Percentiles rank a stretch among this genome's conserved stretches.
These are phyloP conservation scores for Lophochroa leadbeateri DNA, from an alignment of 2,113 vertebrate genomes.

Conservation along the genomic window DNA sequence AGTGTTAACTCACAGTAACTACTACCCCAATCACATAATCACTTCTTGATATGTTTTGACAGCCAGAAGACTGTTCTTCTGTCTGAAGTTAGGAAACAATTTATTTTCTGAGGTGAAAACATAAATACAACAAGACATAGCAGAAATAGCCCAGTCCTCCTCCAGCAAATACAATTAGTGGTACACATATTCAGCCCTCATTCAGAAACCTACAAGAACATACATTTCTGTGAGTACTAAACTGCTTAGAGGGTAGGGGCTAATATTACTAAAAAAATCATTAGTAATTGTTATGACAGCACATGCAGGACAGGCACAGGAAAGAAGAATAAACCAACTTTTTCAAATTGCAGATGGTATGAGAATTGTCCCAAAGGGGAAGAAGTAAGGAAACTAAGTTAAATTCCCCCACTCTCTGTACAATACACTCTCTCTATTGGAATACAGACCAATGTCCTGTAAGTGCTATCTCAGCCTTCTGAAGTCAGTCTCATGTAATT, in stretches of 20 bases:
- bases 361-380: not conserved
- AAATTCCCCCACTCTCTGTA: not conserved
- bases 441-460: not conserved
- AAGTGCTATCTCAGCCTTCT: not conserved
- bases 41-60: not conserved
- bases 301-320: not conserved
- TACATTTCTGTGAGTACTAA: not conserved
- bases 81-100: not conserved
- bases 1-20: not conserved
- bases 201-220: not conserved
- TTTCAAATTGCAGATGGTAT: not conserved
- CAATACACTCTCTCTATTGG: too few species aligned
- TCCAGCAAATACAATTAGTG: not conserved
- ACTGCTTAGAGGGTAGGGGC: not conserved
- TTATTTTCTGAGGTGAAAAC: slow-evolving; percentile 8
- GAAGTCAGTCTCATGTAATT: not conserved
- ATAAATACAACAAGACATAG: not conserved
- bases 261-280: not conserved
- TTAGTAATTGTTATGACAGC: not conserved
- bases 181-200: not conserved
- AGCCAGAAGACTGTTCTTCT: slow-evolving; percentile 1
- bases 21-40: not conserved
- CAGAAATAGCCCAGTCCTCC: not conserved
- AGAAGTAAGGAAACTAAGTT: not conserved
- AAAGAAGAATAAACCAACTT: not conserved